Percentiles rank a stretch among this genome's conserved stretches.
Conservation (phyloP, 2,113 vertebrate species). For the Scopus umbretta region DNA sequence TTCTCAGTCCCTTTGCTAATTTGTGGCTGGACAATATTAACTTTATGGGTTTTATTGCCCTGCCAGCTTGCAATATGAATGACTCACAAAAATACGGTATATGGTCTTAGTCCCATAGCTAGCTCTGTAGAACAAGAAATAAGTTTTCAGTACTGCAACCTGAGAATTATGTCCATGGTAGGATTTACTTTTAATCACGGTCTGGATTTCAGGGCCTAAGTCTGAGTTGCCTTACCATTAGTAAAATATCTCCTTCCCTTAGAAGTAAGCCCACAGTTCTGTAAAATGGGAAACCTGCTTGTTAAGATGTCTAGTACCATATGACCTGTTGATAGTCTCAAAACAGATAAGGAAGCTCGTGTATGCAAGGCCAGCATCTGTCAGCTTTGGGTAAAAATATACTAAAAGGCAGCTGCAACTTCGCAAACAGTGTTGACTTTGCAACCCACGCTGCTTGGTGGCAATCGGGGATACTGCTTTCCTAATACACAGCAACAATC, state of each 20-base stretch:
- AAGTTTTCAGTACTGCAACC: neutral
- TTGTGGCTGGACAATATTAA: neutral
- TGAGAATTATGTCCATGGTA: neutral
- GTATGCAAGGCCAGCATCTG: neutral
- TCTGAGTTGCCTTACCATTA: neutral
- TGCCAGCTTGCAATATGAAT: neutral
- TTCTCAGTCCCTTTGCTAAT: neutral
- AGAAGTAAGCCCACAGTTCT: neutral
- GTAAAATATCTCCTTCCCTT: neutral
- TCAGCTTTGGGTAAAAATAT: neutral
- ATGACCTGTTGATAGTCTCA: neutral
- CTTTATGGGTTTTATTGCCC: neutral
- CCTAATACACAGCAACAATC: neutral
- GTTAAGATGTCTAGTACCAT: neutral
- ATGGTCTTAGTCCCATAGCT: neutral
- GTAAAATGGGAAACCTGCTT: neutral
- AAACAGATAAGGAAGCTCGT: neutral
- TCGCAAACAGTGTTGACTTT: neutral
- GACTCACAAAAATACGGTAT: neutral
- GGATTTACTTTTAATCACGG: neutral
- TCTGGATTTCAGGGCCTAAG: neutral
- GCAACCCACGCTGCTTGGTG: neutral
- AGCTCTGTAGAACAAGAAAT: neutral
- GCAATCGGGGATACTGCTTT: neutral
- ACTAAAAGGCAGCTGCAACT: neutral